Conservation (phyloP, 1,140 invertebrate genomes). For the Leptonema lineaticorne region DNA sequence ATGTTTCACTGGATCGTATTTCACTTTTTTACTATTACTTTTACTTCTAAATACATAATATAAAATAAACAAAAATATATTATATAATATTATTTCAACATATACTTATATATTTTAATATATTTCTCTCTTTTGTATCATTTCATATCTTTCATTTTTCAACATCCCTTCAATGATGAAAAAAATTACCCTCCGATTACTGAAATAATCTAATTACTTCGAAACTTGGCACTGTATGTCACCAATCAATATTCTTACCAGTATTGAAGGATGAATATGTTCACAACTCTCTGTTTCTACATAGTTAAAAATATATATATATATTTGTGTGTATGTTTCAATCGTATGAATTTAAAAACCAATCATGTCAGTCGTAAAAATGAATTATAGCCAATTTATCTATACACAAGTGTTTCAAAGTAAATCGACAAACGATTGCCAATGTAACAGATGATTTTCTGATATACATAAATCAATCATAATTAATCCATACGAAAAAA, state of each 20-base stretch:
- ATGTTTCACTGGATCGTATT: too few species aligned
- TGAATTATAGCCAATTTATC: slow-evolving; percentile 1
- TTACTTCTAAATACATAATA: too few species aligned
- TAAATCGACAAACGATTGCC: neutral
- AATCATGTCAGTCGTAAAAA: slow-evolving; percentile 9
- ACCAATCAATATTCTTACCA: slow-evolving; percentile 37
- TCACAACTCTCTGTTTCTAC: neutral
- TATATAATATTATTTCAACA: too few species aligned
- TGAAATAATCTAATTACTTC: slow-evolving; percentile 40
- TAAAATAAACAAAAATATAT: too few species aligned
- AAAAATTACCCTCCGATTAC: slow-evolving; percentile 16
- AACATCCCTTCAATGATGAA: neutral
- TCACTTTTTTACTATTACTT: too few species aligned
- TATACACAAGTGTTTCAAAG: neutral
- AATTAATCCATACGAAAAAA: neutral
- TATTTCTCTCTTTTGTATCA: too few species aligned
- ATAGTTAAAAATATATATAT: slow-evolving; percentile 2
- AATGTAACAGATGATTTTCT: neutral
- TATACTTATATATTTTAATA: too few species aligned
- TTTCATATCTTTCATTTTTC: neutral
- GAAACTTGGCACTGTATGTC: slow-evolving; percentile 36
- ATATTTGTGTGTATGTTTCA: neutral
- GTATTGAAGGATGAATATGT: neutral
- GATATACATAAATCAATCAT: neutral
- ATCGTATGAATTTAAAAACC: neutral